Evolutionary conservation across 2,113 vertebrate species (phyloP), one percentile per base, ranked within the genome.

Genomic region (human): DNA sequence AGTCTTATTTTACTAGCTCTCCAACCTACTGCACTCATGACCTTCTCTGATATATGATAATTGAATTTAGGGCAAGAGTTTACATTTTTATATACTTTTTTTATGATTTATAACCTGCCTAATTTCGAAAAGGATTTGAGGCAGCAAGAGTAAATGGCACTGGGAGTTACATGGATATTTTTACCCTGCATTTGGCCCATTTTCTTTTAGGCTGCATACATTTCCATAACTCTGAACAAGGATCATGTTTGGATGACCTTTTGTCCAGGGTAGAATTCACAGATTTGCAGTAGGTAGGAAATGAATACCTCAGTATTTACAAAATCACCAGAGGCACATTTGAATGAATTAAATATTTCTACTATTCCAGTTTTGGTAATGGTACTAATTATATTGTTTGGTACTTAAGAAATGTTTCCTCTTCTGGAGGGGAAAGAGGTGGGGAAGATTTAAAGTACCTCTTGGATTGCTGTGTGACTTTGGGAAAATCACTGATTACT

Each of bases 161-260:
- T 86, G 93, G 93, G 55, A 98, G 89, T 94, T 96, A 97, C 87
- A 94, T 66, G 95, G 96, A 93, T 96, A 97, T 97, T 98, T 98
- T 98, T 96, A 97, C 96, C 97, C 94, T 96, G 92, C 96, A 90
- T 97, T 98, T 96, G 96, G 86, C 88, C 76, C 90, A 93, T 97
- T 90, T 96, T 98, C 95, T 96, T 97, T 98, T 97, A 97, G 95
- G 93, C 73, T 96, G 75, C 70, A 78, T 92, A 87, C 20, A 92
- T 96, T 97, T 97, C 64, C 70, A 76, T 98, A 95, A 97, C 83
- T 97, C 79, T 85, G 92, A 95, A 82, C 11, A 79, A 84, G 89
- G 50, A 97, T 93, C 93, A 64, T 95, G 82, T 86, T 91, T 86
- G 78, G 30, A 83, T 97, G 94, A 94, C 76, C 72, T 97, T 80